A percentile compares a stretch with the other conserved stretches of the same genome.
These are phyloP conservation scores for Meganola albula DNA, from an alignment of 2,888 invertebrate species.

Conservation along the genomic window DNA sequence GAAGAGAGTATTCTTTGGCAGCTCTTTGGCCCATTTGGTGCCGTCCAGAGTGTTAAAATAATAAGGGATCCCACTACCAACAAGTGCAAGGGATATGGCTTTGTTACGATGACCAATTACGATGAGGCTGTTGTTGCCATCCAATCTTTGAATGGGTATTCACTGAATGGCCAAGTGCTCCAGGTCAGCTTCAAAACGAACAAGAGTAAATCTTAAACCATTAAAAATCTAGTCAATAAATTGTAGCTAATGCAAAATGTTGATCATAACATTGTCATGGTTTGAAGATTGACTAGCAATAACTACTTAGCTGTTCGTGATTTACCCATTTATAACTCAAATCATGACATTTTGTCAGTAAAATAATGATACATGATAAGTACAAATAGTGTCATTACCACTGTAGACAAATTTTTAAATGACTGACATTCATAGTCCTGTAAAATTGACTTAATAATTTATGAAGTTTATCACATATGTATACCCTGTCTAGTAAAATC, in stretches of 20 bases:
- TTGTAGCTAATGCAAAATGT: constrained; percentile 76
- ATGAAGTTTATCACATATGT: constrained; percentile 26
- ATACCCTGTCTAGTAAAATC: constrained; percentile 30
- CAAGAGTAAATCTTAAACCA: constrained; percentile 84
- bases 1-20: constrained; percentile 96
- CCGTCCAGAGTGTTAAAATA: constrained; percentile 97
- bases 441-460: constrained; percentile 32
- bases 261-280: constrained; percentile 74
- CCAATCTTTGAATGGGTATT: constrained; percentile 96
- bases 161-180: constrained; percentile 94
- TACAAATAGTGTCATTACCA: constrained; percentile 44
- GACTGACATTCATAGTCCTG: constrained; percentile 32
- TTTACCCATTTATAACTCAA: constrained; percentile 44
- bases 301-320: constrained; percentile 45
- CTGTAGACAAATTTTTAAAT: constrained; percentile 25
- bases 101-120: constrained; percentile 99
- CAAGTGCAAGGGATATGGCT: constrained; percentile 99
- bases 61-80: constrained; percentile 96
- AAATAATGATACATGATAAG: constrained; percentile 43
- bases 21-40: constrained; percentile 97
- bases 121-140: constrained; percentile 98
- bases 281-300: constrained; percentile 58
- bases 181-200: constrained; percentile 99
- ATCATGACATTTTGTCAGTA: constrained; percentile 53
- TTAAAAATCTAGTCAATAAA: constrained; percentile 73